Percentiles rank a stretch among this genome's conserved stretches.
Conservation (phyloP, 2,113 vertebrate genomes). For the Pomatorhinus ruficollis region DNA sequence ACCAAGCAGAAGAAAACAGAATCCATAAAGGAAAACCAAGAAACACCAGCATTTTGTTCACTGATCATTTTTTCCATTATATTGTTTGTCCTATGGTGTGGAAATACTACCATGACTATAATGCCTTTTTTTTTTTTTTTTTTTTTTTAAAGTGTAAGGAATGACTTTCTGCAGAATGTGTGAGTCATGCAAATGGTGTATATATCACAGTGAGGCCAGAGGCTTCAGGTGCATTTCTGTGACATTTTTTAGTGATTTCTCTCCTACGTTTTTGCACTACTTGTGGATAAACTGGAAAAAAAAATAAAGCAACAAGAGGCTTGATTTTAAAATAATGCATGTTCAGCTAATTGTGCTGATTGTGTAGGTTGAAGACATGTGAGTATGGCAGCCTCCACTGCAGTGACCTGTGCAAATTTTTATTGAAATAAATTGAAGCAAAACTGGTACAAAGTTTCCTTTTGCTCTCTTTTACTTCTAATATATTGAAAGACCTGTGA, state of each 20-base stretch:
- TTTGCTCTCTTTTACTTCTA: background rate
- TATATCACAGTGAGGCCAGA: background rate
- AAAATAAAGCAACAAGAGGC: background rate
- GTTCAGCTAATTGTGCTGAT: background rate
- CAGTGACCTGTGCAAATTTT: background rate
- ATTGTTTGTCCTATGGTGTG: background rate
- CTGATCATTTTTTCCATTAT: background rate
- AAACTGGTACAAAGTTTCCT: background rate
- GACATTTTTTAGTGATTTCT: background rate
- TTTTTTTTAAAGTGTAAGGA: background rate
- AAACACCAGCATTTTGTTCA: background rate
- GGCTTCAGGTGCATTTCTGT: background rate
- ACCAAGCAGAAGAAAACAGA: background rate
- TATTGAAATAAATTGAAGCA: background rate
- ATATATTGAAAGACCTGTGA: background rate
- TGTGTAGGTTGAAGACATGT: background rate
- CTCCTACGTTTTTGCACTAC: background rate
- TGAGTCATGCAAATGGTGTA: background rate
- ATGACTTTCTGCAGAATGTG: background rate
- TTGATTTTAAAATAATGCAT: background rate
- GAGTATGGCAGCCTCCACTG: background rate
- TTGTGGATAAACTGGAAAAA: background rate
- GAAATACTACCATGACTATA: background rate
- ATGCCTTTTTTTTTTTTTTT: accelerated
- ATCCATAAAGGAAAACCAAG: background rate